Conservation (phyloP, 2,113 vertebrate species). For the Lepus americanus region DNA sequence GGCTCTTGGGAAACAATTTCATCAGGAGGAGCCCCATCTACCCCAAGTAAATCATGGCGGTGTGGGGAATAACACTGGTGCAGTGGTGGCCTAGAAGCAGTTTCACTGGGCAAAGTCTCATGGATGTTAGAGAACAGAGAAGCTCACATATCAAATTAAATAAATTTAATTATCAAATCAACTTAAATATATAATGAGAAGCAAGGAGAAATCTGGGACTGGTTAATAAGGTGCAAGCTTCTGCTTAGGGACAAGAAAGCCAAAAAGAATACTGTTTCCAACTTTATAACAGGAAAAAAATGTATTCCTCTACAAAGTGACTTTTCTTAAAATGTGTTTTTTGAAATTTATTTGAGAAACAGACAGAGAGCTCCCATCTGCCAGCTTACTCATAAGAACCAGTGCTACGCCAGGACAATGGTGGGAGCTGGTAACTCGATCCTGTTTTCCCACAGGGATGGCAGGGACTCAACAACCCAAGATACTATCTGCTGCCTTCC, state of each 20-base stretch:
- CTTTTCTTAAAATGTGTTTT: no score
- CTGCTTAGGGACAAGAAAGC: background rate
- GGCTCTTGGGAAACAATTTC: constrained; percentile 10
- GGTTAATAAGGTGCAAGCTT: background rate
- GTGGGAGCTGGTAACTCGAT: no score
- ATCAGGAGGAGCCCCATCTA: background rate
- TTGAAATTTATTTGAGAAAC: no score
- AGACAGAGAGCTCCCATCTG: no score
- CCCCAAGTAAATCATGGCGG: background rate
- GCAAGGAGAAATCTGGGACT: background rate
- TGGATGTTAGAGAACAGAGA: background rate
- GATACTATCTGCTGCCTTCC: no score
- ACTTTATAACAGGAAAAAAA: background rate
- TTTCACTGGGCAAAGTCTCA: background rate
- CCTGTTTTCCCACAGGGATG: no score
- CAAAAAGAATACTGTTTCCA: background rate
- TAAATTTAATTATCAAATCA: constrained; percentile 26
- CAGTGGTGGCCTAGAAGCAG: background rate
- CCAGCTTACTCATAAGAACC: no score
- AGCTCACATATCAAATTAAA: constrained; percentile 22
- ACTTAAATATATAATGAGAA: constrained; percentile 7
- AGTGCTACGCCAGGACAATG: no score
- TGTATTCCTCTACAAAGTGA: background rate
- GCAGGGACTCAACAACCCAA: no score
- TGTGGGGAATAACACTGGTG: background rate